phyloP scores from a whole-genome alignment of 2,888 invertebrate genomes.

The Drosophila anomelani region DNA sequence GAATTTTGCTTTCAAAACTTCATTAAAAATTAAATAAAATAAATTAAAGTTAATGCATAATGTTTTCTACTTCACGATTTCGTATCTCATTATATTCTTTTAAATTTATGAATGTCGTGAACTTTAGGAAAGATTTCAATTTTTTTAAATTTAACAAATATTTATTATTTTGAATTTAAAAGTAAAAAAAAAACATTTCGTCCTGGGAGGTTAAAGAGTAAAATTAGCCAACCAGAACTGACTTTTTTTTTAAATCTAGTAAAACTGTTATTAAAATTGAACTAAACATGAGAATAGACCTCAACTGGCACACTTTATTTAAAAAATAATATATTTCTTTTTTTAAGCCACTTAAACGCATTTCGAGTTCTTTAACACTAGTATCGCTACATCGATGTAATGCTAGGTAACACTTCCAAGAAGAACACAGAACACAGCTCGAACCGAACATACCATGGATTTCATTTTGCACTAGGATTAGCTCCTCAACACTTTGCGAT shows the following conservation, averaged over 20 bases:
- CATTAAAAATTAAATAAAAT: background rate
- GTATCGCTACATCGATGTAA: background rate
- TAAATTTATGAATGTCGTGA: background rate
- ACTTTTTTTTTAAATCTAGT: background rate
- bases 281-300: background rate
- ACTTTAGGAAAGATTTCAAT: no score
- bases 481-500: slow-evolving; percentile 52
- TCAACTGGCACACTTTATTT: slow-evolving; percentile 13
- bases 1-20: background rate
- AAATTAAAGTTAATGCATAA: background rate
- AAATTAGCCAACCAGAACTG: background rate
- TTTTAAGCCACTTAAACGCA: slow-evolving; percentile 21
- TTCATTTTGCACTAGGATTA: slow-evolving; percentile 82
- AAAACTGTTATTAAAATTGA: background rate
- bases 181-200: no score
- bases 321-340: background rate
- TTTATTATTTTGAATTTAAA: background rate
- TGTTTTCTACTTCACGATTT: background rate
- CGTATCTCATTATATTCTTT: background rate
- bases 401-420: slow-evolving; percentile 34
- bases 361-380: slow-evolving; percentile 21
- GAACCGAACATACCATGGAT: slow-evolving; percentile 84
- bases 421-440: slow-evolving; percentile 44
- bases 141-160: background rate
- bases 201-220: background rate